A percentile compares a stretch with the other conserved stretches of the same genome.
phyloP scores from a whole-genome alignment of 2,888 invertebrate species.

The Apocheima hispidaria region DNA sequence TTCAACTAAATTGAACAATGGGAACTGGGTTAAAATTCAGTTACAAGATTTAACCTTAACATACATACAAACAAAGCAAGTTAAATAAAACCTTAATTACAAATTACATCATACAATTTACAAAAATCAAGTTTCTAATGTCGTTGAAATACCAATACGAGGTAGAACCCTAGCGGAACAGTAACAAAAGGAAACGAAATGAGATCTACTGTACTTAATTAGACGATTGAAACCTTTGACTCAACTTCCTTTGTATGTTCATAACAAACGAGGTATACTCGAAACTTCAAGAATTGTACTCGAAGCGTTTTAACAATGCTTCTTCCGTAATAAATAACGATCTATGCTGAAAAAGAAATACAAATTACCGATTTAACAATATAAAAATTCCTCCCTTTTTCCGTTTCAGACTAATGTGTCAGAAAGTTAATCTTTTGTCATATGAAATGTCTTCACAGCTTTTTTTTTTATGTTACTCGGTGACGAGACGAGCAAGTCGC shows the following conservation, averaged over 20 bases:
- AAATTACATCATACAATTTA: too few relatives aligned
- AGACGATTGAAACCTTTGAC: slow-evolving; percentile 32
- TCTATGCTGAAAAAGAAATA: slow-evolving; percentile 15
- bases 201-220: slow-evolving; percentile 32
- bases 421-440: neutral
- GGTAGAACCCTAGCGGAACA: slow-evolving; percentile 10
- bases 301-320: slow-evolving; percentile 19
- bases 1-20: too few relatives aligned
- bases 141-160: slow-evolving; percentile 5
- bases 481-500: too few relatives aligned
- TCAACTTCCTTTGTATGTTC: slow-evolving; percentile 25
- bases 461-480: too few relatives aligned
- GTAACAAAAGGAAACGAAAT: slow-evolving; percentile 25
- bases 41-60: too few relatives aligned
- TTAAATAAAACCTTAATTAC: too few relatives aligned
- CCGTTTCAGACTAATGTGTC: slow-evolving; percentile 26
- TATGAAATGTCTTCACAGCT: too few relatives aligned
- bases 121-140: slow-evolving; percentile 13
- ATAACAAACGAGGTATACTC: slow-evolving; percentile 26
- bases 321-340: slow-evolving; percentile 19
- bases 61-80: too few relatives aligned
- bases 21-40: too few relatives aligned
- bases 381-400: slow-evolving; percentile 26
- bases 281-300: slow-evolving; percentile 17
- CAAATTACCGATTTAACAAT: slow-evolving; percentile 31